Conservation (phyloP, 2,113 vertebrate species). For the Rhadina sibilatrix region DNA sequence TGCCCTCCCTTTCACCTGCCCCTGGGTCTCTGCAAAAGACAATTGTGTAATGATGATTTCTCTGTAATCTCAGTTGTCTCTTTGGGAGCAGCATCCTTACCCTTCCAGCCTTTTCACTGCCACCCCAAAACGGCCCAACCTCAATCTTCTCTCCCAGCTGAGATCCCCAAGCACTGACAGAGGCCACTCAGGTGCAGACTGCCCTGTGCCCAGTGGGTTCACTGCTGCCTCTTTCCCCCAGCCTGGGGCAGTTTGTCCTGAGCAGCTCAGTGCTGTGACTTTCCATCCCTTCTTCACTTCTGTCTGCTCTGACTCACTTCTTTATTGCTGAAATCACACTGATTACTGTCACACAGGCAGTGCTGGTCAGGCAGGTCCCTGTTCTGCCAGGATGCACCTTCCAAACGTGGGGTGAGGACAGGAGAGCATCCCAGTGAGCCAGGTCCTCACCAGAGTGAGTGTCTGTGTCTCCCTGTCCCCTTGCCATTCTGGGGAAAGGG, state of each 20-base stretch:
- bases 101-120: not conserved
- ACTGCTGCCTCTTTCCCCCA: not conserved
- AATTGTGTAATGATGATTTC: not conserved
- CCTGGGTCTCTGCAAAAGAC: not conserved
- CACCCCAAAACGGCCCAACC: not conserved
- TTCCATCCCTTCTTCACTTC: not conserved
- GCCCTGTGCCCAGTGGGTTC: not conserved
- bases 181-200: fast-evolving
- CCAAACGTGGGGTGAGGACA: not conserved
- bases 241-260: not conserved
- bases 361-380: not conserved
- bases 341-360: not conserved
- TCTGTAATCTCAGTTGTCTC: not conserved
- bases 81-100: not conserved
- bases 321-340: not conserved
- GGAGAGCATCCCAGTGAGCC: fast-evolving
- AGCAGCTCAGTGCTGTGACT: not conserved
- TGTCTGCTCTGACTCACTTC: not conserved
- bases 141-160: not conserved
- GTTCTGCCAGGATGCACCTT: not conserved
- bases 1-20: not conserved
- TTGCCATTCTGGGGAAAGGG: not conserved
- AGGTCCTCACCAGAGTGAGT: not conserved
- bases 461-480: not conserved
- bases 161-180: not conserved